Conservation (phyloP, 2,797 vertebrate species). For the Vipera latastei region DNA sequence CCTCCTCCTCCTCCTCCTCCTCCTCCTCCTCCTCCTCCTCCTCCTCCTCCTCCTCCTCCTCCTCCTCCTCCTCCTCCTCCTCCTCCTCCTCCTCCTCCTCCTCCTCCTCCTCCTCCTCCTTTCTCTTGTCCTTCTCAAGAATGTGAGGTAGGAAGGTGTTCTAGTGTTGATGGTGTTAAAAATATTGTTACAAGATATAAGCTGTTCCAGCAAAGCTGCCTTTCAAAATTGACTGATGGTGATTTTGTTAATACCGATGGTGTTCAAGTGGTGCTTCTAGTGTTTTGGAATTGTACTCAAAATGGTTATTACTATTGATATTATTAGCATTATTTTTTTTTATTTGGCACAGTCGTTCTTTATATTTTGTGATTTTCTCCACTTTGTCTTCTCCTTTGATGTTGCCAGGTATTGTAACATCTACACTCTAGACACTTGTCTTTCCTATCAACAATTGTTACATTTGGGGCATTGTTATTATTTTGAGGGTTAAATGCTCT, state of each 20-base stretch:
- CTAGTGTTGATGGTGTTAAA: too few species aligned
- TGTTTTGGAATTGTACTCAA: not conserved
- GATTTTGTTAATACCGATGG: not conserved
- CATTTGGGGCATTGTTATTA: slow-evolving; percentile 25
- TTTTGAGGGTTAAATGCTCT: not conserved
- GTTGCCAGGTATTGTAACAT: too few species aligned
- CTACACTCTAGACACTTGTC: not conserved
- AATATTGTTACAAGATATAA: too few species aligned
- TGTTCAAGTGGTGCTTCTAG: not conserved
- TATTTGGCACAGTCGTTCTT: not conserved
- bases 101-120: not conserved
- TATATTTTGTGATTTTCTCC: too few species aligned
- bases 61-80: rapidly evolving
- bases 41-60: too few species aligned
- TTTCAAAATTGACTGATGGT: not conserved
- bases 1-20: not conserved
- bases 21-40: too few species aligned
- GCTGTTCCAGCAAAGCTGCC: too few species aligned
- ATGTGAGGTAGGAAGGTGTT: not conserved
- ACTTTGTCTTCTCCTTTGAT: too few species aligned
- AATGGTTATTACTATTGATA: not conserved
- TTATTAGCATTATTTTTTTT: not conserved
- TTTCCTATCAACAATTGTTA: not conserved
- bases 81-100: rapidly evolving
- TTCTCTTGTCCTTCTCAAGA: not conserved